Conservation (phyloP, 2,113 vertebrate genomes). For the Indicator indicator region DNA sequence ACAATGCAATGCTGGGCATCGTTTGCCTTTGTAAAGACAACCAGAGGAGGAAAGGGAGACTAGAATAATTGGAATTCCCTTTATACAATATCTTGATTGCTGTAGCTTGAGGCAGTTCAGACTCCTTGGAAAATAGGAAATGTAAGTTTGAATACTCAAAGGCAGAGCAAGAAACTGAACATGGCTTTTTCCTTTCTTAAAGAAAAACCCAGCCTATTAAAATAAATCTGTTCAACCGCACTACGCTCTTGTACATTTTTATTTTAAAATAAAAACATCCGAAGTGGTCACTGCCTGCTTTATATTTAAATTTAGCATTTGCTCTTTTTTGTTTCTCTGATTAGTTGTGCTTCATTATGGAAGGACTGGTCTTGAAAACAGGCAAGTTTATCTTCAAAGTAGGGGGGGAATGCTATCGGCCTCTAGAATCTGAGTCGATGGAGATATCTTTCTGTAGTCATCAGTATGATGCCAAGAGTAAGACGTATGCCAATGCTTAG, state of each 20-base stretch:
- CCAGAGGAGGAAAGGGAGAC: not conserved
- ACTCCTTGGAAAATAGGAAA: not conserved
- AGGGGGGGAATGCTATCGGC: fast-evolving
- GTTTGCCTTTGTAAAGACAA: not conserved
- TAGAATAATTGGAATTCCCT: not conserved
- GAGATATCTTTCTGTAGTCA: not conserved
- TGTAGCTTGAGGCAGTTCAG: not conserved
- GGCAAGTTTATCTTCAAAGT: not conserved
- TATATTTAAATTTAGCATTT: not conserved
- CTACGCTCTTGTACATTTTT: not conserved
- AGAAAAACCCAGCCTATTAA: not conserved
- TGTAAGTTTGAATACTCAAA: not conserved
- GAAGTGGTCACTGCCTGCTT: not conserved
- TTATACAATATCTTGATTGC: not conserved
- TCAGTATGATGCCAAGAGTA: not conserved
- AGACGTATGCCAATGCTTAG: not conserved
- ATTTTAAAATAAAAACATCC: not conserved
- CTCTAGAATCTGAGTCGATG: not conserved
- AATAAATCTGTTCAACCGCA: not conserved
- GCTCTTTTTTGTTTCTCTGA: not conserved
- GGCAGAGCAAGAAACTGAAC: not conserved
- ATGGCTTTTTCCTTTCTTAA: not conserved
- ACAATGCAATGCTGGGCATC: not conserved
- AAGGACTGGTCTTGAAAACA: not conserved
- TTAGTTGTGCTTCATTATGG: not conserved